phyloP scores from a whole-genome alignment of 2,797 vertebrate genomes.

The Momotus momota region DNA sequence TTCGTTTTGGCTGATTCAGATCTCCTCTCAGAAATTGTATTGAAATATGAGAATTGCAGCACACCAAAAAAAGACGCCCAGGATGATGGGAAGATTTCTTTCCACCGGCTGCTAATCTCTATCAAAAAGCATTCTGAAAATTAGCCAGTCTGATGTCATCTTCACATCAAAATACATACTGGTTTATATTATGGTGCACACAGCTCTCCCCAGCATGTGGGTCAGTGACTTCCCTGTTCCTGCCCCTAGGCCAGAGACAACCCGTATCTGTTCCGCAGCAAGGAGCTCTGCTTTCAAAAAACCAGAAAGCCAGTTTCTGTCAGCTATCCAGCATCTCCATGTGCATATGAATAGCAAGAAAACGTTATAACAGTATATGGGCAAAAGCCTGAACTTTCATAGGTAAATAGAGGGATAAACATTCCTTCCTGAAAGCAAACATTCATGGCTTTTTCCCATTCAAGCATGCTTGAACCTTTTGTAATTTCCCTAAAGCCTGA shows the following conservation, averaged over 20 bases:
- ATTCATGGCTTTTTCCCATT: conserved; percentile 81
- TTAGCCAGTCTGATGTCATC: not conserved
- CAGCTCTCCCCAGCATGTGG: not conserved
- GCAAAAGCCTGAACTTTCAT: conserved; percentile 43
- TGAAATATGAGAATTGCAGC: not conserved
- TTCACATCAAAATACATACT: not conserved
- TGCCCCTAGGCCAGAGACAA: not conserved
- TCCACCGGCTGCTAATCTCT: not conserved
- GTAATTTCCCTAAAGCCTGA: conserved; percentile 80
- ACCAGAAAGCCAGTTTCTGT: not conserved
- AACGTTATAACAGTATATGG: not conserved
- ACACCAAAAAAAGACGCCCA: not conserved
- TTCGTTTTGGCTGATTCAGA: not conserved
- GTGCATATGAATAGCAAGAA: conserved; percentile 32
- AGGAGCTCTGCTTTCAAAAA: conserved; percentile 4
- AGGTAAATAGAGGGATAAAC: conserved; percentile 73
- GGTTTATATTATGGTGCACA: not conserved
- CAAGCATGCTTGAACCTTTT: conserved; percentile 83
- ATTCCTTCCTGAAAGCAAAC: conserved; percentile 85
- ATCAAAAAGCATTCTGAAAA: not conserved
- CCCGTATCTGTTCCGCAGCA: not conserved
- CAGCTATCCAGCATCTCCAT: not conserved
- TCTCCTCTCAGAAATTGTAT: not conserved
- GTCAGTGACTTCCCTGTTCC: not conserved
- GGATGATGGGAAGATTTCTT: not conserved